phyloP scores from a whole-genome alignment of 2,113 vertebrate genomes.

The Eubucco bourcierii region DNA sequence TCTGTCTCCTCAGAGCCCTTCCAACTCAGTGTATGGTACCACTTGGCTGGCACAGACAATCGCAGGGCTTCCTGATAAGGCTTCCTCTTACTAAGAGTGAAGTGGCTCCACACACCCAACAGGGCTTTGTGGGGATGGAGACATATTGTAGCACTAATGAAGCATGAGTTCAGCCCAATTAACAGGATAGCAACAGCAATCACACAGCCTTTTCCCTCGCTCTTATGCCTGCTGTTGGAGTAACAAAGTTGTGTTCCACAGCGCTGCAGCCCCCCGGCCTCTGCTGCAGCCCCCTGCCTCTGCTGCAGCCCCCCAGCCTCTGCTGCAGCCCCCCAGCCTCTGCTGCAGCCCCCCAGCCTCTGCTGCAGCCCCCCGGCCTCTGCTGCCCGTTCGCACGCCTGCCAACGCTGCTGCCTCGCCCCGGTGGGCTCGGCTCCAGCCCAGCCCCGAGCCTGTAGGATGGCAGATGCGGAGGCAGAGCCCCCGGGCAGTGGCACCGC shows the following conservation, averaged over 20 bases:
- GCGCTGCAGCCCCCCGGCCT: neutral
- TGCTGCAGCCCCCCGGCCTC: neutral
- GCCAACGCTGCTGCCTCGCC: slow-evolving; percentile 8
- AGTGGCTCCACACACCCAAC: slow-evolving; percentile 36
- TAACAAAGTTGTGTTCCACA: slow-evolving; percentile 19
- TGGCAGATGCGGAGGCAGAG: neutral
- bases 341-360: no score
- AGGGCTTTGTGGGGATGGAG: slow-evolving; percentile 58
- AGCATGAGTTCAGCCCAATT: slow-evolving; percentile 68
- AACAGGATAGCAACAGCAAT: slow-evolving; percentile 58
- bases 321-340: no score
- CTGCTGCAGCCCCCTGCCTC: slow-evolving; percentile 8
- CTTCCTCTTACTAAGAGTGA: slow-evolving; percentile 44
- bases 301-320: no score
- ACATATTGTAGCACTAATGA: slow-evolving; percentile 67
- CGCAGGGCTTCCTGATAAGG: slow-evolving; percentile 50
- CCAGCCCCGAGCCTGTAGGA: neutral
- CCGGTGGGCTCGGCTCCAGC: neutral
- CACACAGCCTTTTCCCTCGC: slow-evolving; percentile 55
- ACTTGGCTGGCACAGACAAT: slow-evolving; percentile 43
- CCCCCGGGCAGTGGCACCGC: neutral
- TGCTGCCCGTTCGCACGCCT: slow-evolving; percentile 12
- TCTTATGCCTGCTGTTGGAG: slow-evolving; percentile 46
- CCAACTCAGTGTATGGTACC: slow-evolving; percentile 28
- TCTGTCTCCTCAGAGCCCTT: slow-evolving; percentile 26